These are phyloP conservation scores for Unio delphinus DNA, from an alignment of 2,888 invertebrate species.

Conservation along the genomic window DNA sequence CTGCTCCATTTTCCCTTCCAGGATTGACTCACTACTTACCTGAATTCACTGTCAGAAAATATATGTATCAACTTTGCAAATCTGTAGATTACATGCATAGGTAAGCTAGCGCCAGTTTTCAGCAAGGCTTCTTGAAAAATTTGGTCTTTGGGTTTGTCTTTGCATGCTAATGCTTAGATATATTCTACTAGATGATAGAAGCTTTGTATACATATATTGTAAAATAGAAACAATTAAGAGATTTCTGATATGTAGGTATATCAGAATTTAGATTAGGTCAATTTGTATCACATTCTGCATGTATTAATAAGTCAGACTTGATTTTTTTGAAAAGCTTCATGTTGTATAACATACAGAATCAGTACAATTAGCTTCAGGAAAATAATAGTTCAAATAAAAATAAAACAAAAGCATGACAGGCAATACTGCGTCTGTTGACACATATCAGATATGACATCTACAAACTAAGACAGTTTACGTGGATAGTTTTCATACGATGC, in stretches of 20 bases:
- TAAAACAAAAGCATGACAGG: too few relatives aligned
- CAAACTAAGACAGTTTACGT: too few relatives aligned
- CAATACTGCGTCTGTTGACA: too few relatives aligned
- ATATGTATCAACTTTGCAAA: constrained; percentile 77
- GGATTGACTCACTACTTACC: constrained; percentile 71
- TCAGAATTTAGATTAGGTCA: not conserved
- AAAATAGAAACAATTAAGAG: too few relatives aligned
- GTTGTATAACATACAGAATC: too few relatives aligned
- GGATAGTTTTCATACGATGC: too few relatives aligned
- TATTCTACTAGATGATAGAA: not conserved
- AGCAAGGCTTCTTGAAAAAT: not conserved
- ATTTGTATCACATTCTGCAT: too few relatives aligned
- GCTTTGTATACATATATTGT: not conserved
- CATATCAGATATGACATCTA: too few relatives aligned
- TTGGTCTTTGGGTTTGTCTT: constrained; percentile 1
- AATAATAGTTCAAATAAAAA: too few relatives aligned
- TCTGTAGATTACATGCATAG: constrained; percentile 79
- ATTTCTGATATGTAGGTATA: not conserved
- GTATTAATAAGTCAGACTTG: too few relatives aligned
- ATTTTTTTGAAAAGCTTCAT: too few relatives aligned
- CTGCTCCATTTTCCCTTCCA: constrained; percentile 30
- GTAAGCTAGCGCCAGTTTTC: constrained; percentile 68
- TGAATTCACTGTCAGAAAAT: constrained; percentile 76
- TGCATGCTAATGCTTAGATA: constrained; percentile 1
- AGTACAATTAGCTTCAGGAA: too few relatives aligned